These are phyloP conservation scores for Thunnus thynnus DNA, from an alignment of 2,113 vertebrate genomes.

Conservation along the genomic window DNA sequence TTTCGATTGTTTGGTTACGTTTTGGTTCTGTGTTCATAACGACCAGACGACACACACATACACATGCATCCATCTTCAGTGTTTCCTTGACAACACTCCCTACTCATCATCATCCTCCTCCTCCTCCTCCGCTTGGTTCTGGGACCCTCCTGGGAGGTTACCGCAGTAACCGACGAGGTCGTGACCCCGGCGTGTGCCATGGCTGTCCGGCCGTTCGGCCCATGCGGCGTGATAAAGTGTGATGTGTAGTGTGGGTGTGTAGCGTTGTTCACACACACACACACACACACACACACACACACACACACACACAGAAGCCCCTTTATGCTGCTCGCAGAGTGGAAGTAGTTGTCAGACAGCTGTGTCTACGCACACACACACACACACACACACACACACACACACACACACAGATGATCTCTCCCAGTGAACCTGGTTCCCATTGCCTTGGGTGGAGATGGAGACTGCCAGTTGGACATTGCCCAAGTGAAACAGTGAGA, in stretches of 20 bases:
- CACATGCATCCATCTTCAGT: neutral
- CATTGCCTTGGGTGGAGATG: constrained; percentile 51
- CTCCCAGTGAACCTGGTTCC: constrained; percentile 50
- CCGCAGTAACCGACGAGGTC: constrained; percentile 15
- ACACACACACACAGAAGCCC: constrained; percentile 39
- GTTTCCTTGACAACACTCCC: neutral
- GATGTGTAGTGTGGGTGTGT: constrained; percentile 8
- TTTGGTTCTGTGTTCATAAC: too few species aligned
- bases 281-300: constrained; percentile 5
- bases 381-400: constrained; percentile 39
- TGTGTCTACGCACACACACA: constrained; percentile 14
- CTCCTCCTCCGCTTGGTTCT: too few species aligned
- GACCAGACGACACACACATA: neutral
- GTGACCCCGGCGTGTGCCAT: constrained; percentile 42
- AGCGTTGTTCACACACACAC: neutral
- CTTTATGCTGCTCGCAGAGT: constrained; percentile 50
- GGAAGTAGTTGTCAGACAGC: constrained; percentile 51
- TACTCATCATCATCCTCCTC: neutral
- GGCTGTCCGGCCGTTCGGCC: neutral
- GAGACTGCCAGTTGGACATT: constrained; percentile 45
- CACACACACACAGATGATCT: constrained; percentile 18
- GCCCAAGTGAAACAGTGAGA: constrained; percentile 52
- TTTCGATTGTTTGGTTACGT: too few species aligned
- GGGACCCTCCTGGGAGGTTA: neutral
- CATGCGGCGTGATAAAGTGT: neutral